Percentiles rank a stretch among this genome's conserved stretches.
Evolutionary conservation across 1,140 invertebrate genomes (phyloP).

Genomic region (Drosophila novamexicana): DNA sequence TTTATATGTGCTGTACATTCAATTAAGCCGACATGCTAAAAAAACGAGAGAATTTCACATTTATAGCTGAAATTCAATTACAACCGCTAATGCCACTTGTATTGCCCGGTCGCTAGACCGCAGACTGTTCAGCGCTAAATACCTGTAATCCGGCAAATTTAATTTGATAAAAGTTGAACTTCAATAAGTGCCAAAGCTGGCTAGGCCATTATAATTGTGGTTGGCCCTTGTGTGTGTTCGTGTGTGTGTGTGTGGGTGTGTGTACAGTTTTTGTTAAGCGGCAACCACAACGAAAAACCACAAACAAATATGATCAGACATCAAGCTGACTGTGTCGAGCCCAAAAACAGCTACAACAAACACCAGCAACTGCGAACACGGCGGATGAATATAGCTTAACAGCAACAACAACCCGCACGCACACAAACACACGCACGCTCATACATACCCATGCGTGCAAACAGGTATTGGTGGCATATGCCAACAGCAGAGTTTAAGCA

Average conservation of each 20-base stretch:
- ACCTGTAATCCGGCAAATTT: slow-evolving; percentile 80
- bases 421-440: neutral
- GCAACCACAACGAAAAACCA: slow-evolving; percentile 62
- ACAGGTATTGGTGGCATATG: slow-evolving; percentile 35
- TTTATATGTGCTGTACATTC: slow-evolving; percentile 64
- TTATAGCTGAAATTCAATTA: slow-evolving; percentile 75
- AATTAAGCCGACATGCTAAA: slow-evolving; percentile 57
- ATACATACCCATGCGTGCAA: neutral
- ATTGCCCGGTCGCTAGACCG: slow-evolving; percentile 57
- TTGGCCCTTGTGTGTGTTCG: neutral
- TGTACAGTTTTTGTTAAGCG: slow-evolving; percentile 63
- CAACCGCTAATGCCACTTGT: slow-evolving; percentile 80
- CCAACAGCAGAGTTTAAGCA: slow-evolving; percentile 31
- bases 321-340: slow-evolving; percentile 62
- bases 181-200: slow-evolving; percentile 69
- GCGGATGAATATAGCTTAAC: slow-evolving; percentile 65
- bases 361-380: slow-evolving; percentile 51
- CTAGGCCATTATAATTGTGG: slow-evolving; percentile 73
- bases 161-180: slow-evolving; percentile 81
- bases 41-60: slow-evolving; percentile 28
- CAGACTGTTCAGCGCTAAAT: slow-evolving; percentile 76
- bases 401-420: slow-evolving; percentile 2
- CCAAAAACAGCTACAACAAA: slow-evolving; percentile 34
- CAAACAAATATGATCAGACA: slow-evolving; percentile 82
- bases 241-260: slow-evolving; percentile 6